Base-by-base conservation (phyloP, 2,797 vertebrate species). In the Myripristis jacobus region DNA sequence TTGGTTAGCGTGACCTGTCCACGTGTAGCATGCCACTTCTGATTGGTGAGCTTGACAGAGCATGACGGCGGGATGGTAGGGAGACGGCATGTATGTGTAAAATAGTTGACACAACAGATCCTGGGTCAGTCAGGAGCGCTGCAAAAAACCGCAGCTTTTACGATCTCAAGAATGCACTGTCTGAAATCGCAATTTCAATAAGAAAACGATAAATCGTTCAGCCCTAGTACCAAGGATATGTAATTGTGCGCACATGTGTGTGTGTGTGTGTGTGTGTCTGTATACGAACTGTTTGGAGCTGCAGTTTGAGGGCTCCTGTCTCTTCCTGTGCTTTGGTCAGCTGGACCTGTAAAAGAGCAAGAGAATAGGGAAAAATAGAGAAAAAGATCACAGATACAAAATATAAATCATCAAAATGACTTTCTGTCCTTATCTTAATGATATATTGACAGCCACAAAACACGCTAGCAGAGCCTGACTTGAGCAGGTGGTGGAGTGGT, bases 271-370 rank as follows among this genome's bases (percentile, higher is more conserved):
- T 56, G 57, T 54, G 27, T 21, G 54, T 44, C 44, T 56, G 63
- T 57, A 3, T 43, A 90, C 96, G 94, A 75, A 98, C 98, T 57
- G 92, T 93, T 56, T 98, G 96, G 2, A 96, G 94, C 89, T 95
- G 95, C 66, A 97, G 91, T 80, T 96, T 97, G 68, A 97, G 94
- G 59, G 53, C 81, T 19, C 95, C 95, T 0, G 89, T 90, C 75
- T 98, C 96, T 79, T 98, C 96, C 78, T 96, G 92, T 27, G 94
- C 93, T 88, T 97, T 95, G 9, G 90, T 95, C 53, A 98, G 87
- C 83, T 97, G 96, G 62, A 62, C 90, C 97, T 99, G 77, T 10
- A 18, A 83, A 91, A 86, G 11, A 89, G 61, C 74, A 61, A 5
- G 68, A 15, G 53, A 36, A 63, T 13, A 68, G 3, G 25, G 55